phyloP scores from a whole-genome alignment of 1,140 invertebrate genomes.

The Lithobius niger region DNA sequence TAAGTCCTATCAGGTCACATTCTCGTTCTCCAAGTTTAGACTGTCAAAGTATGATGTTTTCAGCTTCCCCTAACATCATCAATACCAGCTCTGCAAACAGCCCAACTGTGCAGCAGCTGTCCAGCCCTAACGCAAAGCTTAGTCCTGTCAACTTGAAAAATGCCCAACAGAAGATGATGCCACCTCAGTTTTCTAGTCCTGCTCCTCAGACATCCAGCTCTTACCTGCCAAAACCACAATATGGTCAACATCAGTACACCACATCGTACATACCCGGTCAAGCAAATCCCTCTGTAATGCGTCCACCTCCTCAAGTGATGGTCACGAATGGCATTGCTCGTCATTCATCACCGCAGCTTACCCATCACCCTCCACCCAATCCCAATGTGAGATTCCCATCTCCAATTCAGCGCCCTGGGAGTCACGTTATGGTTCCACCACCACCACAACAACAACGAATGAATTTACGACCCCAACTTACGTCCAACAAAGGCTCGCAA shows the following conservation, averaged over 20 bases:
- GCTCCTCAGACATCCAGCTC: not conserved
- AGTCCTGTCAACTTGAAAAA: not conserved
- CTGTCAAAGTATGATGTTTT: not conserved
- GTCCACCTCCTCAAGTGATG: not conserved
- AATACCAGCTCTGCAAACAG: not conserved
- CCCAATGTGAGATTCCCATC: constrained; percentile 1
- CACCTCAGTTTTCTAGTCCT: not conserved
- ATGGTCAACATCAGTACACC: not conserved
- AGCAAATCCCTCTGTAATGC: not conserved
- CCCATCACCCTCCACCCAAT: not conserved
- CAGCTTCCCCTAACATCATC: not conserved
- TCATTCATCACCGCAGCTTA: not conserved
- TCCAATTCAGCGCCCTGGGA: constrained; percentile 9
- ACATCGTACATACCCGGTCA: not conserved
- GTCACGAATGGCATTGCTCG: not conserved
- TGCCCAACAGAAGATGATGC: not conserved
- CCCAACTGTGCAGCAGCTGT: not conserved
- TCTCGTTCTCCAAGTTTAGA: constrained; percentile 6
- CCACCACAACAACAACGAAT: not conserved
- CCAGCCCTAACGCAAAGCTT: not conserved
- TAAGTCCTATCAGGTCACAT: constrained; percentile 10
- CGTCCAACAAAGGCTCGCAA: not conserved
- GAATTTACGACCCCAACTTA: not conserved
- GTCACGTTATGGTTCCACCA: not conserved
- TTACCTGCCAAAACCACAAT: constrained; percentile 2